phyloP scores from a whole-genome alignment of 2,888 invertebrate genomes.

The Trissolcus japonicus region DNA sequence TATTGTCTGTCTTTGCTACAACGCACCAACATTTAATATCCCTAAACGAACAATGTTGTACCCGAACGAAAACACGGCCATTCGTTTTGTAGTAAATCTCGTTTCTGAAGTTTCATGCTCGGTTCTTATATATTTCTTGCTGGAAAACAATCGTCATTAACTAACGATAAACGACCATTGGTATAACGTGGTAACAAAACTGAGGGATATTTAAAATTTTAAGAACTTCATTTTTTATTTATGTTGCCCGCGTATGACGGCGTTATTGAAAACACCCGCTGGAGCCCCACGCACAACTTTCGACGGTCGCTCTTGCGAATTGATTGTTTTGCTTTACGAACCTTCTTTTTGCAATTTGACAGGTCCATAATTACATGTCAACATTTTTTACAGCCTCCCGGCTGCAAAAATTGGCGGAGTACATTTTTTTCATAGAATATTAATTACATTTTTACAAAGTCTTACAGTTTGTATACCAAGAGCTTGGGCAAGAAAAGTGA shows the following conservation, averaged over 20 bases:
- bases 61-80: neutral
- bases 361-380: conserved; percentile 13
- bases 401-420: too few relatives aligned
- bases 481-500: too few relatives aligned
- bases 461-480: too few relatives aligned
- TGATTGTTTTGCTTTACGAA: conserved; percentile 6
- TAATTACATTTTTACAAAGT: conserved; percentile 6
- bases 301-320: conserved; percentile 4
- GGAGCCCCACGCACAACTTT: conserved; percentile 9
- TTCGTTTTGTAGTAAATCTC: conserved; percentile 7
- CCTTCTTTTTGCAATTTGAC: conserved; percentile 14
- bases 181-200: neutral
- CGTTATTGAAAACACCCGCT: neutral
- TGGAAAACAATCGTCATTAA: conserved; percentile 1
- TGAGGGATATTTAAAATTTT: neutral
- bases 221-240: neutral
- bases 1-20: conserved; percentile 14
- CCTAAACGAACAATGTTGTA: neutral
- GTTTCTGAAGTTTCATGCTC: neutral
- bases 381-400: too few relatives aligned
- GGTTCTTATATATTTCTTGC: conserved; percentile 3
- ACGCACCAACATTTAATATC: conserved; percentile 8
- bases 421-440: neutral
- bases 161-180: neutral
- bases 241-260: neutral